Percentiles rank a stretch among this genome's conserved stretches.
phyloP scores from a whole-genome alignment of 2,888 invertebrate species.

The Ochlodes sylvanus region DNA sequence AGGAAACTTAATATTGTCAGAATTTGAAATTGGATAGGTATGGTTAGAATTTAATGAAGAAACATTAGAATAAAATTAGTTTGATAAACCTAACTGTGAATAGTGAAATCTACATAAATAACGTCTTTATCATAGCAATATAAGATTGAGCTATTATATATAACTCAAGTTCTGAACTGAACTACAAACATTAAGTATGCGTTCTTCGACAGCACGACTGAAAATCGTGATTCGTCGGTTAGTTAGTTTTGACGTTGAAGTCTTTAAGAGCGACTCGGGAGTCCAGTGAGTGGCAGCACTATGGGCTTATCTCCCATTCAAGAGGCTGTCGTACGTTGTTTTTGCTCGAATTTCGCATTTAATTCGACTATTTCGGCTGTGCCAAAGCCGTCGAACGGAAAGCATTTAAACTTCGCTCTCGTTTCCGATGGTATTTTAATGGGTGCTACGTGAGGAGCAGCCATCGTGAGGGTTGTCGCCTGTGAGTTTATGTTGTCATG shows the following conservation, averaged over 20 bases:
- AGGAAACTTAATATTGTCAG: no score
- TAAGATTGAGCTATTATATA: no score
- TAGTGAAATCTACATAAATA: no score
- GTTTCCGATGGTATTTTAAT: constrained; percentile 36
- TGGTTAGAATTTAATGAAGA: no score
- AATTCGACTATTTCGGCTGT: constrained; percentile 35
- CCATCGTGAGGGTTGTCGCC: constrained; percentile 18
- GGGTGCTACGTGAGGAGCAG: constrained; percentile 18
- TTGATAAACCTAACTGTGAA: no score
- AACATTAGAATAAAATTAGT: no score
- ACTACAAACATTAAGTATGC: not conserved
- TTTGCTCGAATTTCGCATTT: constrained; percentile 37
- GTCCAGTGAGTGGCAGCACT: constrained; percentile 31
- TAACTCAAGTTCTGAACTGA: no score
- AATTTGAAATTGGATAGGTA: no score
- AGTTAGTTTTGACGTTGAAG: constrained; percentile 31
- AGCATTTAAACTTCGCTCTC: constrained; percentile 36
- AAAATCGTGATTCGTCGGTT: constrained; percentile 20
- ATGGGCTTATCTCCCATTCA: constrained; percentile 27
- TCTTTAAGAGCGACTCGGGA: constrained; percentile 5
- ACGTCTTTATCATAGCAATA: no score
- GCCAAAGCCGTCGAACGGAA: constrained; percentile 34
- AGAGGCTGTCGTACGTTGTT: not conserved
- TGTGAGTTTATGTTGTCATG: not conserved
- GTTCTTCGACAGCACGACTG: constrained; percentile 8